Percentiles rank a stretch among this genome's conserved stretches.
Evolutionary conservation across 2,888 invertebrate genomes (phyloP).

Genomic region (Mystacides longicornis): DNA sequence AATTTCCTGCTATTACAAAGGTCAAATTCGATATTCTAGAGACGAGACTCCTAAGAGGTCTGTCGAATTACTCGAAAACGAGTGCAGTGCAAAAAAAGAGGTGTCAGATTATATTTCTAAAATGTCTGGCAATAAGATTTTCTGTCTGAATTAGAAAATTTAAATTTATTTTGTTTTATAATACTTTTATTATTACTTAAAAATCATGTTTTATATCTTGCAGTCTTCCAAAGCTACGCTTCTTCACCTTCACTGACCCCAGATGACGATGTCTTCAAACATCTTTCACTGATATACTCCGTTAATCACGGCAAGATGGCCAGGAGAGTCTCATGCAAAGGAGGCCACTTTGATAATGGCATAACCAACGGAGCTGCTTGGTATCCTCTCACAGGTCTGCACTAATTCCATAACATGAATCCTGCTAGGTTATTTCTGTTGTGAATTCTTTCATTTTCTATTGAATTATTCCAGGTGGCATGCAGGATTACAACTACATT

Average conservation of each 20-base stretch:
- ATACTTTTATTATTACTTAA: too few relatives aligned
- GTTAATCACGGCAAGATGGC: conserved; percentile 86
- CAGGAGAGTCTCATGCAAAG: conserved; percentile 73
- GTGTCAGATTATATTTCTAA: too few relatives aligned
- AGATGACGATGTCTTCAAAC: conserved; percentile 87
- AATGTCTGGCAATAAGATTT: too few relatives aligned
- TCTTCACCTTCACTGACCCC: conserved; percentile 78
- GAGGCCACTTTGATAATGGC: conserved; percentile 75
- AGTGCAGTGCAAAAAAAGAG: too few relatives aligned
- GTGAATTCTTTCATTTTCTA: not conserved
- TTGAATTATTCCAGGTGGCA: conserved; percentile 57
- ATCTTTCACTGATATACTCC: conserved; percentile 77
- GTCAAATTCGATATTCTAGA: too few relatives aligned
- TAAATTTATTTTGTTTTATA: too few relatives aligned
- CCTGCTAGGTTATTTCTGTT: too few relatives aligned
- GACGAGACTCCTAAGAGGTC: too few relatives aligned
- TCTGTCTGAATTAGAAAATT: too few relatives aligned
- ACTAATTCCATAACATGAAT: too few relatives aligned
- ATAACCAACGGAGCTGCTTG: conserved; percentile 93
- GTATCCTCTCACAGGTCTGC: conserved; percentile 73
- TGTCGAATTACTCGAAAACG: too few relatives aligned
- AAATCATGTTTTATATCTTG: conserved; percentile 27
- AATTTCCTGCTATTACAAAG: too few relatives aligned
- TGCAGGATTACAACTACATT: conserved; percentile 93
- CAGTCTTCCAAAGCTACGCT: conserved; percentile 82